Evolutionary conservation across 2,797 vertebrate species (phyloP).

Genomic region (Sarcoramphus papa): DNA sequence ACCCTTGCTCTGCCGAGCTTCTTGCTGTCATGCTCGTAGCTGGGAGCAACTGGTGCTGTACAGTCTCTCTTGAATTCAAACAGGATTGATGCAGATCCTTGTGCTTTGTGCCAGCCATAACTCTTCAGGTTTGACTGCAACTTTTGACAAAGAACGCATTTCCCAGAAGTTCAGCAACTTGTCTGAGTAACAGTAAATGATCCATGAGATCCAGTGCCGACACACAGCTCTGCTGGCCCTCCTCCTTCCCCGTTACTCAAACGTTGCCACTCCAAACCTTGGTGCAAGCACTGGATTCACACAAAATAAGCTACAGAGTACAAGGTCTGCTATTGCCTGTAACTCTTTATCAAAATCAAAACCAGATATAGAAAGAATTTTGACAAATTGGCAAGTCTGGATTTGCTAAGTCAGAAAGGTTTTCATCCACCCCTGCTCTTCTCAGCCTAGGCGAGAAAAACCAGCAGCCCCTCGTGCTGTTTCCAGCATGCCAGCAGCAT

Average conservation of each 20-base stretch:
- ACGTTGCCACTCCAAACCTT: not conserved
- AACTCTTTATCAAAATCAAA: not conserved
- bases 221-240: not conserved
- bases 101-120: not conserved
- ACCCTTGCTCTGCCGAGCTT: not conserved
- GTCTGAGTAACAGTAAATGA: not conserved
- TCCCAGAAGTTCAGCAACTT: not conserved
- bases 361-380: not conserved
- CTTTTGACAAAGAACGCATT: not conserved
- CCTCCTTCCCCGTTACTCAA: not conserved
- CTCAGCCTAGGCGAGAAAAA: not conserved
- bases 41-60: not conserved
- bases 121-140: not conserved
- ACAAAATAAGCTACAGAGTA: not conserved
- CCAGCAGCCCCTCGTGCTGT: not conserved
- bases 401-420: not conserved
- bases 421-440: not conserved
- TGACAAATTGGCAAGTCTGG: not conserved
- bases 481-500: not conserved
- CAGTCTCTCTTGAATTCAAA: not conserved
- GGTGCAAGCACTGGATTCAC: not conserved
- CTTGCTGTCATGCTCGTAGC: not conserved
- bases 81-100: not conserved
- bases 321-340: not conserved
- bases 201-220: not conserved